These are phyloP conservation scores for Caenorhabditis zanzibari DNA, from an alignment of 2,888 invertebrate species.

Conservation along the genomic window DNA sequence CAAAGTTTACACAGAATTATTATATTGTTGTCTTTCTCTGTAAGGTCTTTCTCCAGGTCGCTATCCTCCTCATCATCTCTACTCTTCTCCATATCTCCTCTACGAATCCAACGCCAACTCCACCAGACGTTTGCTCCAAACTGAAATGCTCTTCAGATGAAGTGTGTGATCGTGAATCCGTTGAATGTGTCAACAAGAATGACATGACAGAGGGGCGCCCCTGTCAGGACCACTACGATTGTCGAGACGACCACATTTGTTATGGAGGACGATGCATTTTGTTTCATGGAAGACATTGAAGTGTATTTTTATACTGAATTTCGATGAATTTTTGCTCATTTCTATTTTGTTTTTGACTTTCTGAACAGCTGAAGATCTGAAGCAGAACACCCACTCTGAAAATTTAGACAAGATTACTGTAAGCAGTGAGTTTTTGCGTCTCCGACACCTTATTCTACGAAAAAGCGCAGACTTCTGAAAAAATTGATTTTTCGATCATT, in stretches of 20 bases:
- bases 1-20: too few species aligned
- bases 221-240: constrained; percentile 45
- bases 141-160: constrained; percentile 30
- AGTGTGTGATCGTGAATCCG: constrained; percentile 40
- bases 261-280: constrained; percentile 37
- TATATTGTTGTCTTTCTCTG: too few species aligned
- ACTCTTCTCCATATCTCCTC: not conserved
- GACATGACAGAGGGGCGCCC: constrained; percentile 54
- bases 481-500: not conserved
- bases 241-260: constrained; percentile 52
- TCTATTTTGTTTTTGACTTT: not conserved
- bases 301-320: not conserved
- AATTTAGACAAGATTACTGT: too few species aligned
- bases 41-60: too few species aligned
- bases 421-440: not conserved
- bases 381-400: too few species aligned
- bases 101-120: not conserved
- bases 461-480: not conserved
- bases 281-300: constrained; percentile 41
- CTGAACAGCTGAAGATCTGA: not conserved
- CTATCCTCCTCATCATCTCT: not conserved
- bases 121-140: constrained; percentile 20
- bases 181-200: constrained; percentile 41
- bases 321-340: not conserved
- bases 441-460: not conserved